A percentile compares a stretch with the other conserved stretches of the same genome.
Conservation (phyloP, 35 echinoderm and acorn worm genomes). For the Hemicentrotus pulcherrimus region DNA sequence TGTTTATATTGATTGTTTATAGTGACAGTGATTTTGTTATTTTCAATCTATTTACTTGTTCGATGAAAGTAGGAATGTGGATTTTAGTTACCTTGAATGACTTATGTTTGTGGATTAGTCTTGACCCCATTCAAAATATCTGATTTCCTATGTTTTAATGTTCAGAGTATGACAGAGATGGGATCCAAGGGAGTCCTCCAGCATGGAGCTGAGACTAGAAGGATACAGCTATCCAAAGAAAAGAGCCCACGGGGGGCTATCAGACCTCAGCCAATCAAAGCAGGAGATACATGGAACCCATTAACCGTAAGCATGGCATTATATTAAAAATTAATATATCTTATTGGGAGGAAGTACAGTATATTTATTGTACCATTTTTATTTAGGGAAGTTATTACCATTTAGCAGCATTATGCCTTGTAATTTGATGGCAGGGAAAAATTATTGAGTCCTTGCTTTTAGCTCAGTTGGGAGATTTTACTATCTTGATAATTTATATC, state of each 20-base stretch:
- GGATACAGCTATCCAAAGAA: constrained; percentile 51
- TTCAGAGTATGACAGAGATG: constrained; percentile 83
- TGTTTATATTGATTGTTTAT: not conserved
- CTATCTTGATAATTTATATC: too few relatives aligned
- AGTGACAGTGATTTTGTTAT: not conserved
- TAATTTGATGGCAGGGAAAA: too few relatives aligned
- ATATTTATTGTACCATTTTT: too few relatives aligned
- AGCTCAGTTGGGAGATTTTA: too few relatives aligned
- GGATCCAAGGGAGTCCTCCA: constrained; percentile 75
- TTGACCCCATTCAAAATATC: too few relatives aligned
- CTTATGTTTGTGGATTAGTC: too few relatives aligned
- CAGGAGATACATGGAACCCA: constrained; percentile 25
- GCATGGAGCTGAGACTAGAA: constrained; percentile 54
- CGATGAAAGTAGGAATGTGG: too few relatives aligned
- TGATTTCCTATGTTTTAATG: too few relatives aligned
- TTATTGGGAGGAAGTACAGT: not conserved
- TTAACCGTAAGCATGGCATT: constrained; percentile 37
- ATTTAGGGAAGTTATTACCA: too few relatives aligned
- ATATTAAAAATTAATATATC: not conserved
- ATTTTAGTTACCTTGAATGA: too few relatives aligned
- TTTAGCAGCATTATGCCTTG: too few relatives aligned
- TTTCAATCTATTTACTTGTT: not conserved
- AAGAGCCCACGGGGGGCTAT: constrained; percentile 41
- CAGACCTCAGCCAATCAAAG: constrained; percentile 44
- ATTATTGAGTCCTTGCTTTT: too few relatives aligned